These are phyloP conservation scores for Microctenopoma stevenorrisi DNA, from an alignment of 2,797 vertebrate genomes.

Conservation along the genomic window DNA sequence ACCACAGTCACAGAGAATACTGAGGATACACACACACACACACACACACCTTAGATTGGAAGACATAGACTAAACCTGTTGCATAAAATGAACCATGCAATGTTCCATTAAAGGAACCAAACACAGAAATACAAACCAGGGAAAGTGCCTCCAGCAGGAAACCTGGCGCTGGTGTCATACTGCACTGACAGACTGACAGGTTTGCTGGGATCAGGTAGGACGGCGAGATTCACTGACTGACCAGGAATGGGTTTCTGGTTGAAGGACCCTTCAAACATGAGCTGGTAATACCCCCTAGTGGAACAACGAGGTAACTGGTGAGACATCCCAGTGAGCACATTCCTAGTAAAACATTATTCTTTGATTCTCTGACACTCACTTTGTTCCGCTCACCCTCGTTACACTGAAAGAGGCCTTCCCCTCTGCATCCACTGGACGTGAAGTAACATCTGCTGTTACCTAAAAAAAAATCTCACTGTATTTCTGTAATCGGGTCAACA, in stretches of 20 bases:
- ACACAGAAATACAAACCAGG: slow-evolving; percentile 82
- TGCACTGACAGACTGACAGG: slow-evolving; percentile 84
- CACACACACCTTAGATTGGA: slow-evolving; percentile 10
- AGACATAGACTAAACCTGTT: too few species aligned
- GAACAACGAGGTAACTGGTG: slow-evolving; percentile 27
- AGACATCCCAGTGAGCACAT: too few species aligned
- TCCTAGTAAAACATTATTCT: neutral
- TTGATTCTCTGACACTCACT: slow-evolving; percentile 82
- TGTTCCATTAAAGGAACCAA: neutral
- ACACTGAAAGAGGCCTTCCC: slow-evolving; percentile 87
- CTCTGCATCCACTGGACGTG: slow-evolving; percentile 82
- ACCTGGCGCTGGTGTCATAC: slow-evolving; percentile 78
- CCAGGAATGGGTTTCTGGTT: slow-evolving; percentile 81
- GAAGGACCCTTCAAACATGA: slow-evolving; percentile 82
- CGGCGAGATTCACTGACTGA: slow-evolving; percentile 83
- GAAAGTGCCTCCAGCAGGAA: slow-evolving; percentile 86
- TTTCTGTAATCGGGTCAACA: neutral
- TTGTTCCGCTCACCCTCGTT: slow-evolving; percentile 81
- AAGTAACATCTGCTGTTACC: slow-evolving; percentile 77
- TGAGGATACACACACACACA: slow-evolving; percentile 59
- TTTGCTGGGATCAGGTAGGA: slow-evolving; percentile 89
- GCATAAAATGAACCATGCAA: neutral
- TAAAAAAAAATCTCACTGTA: slow-evolving; percentile 56
- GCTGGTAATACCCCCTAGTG: slow-evolving; percentile 87
- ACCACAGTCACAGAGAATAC: slow-evolving; percentile 90